Conservation (phyloP, 2,797 vertebrate genomes). For the Myiothlypis chrysogaster region DNA sequence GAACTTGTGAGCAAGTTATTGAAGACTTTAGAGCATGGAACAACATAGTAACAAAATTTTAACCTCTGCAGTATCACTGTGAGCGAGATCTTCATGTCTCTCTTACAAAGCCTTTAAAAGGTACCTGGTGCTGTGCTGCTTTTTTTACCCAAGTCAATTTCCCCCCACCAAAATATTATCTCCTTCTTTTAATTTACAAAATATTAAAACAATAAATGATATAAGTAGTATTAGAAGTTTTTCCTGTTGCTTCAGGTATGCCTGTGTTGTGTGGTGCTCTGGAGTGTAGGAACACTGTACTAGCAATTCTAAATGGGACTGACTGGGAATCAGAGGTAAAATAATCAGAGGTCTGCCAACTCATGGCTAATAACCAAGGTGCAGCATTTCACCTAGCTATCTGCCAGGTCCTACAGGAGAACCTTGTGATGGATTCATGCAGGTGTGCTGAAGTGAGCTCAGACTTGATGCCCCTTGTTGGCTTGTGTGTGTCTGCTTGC, state of each 20-base stretch:
- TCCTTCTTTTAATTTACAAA: not conserved
- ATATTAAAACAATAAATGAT: not conserved
- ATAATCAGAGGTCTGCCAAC: not conserved
- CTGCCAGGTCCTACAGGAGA: not conserved
- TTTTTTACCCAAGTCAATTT: not conserved
- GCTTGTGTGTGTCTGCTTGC: not conserved
- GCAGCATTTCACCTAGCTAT: not conserved
- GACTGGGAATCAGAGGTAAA: not conserved
- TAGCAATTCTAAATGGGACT: not conserved
- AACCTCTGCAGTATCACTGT: not conserved
- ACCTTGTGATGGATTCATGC: not conserved
- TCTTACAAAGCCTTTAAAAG: not conserved
- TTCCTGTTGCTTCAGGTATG: not conserved
- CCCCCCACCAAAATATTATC: fast-evolving
- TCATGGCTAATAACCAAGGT: not conserved
- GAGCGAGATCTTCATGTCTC: not conserved
- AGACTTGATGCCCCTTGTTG: not conserved
- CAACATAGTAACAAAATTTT: not conserved
- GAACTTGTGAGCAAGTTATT: not conserved
- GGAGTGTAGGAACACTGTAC: not conserved
- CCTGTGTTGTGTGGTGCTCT: not conserved
- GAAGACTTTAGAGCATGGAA: not conserved
- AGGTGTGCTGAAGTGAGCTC: not conserved
- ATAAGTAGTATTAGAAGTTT: not conserved
- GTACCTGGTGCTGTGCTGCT: not conserved